Evolutionary conservation across 2,113 vertebrate genomes (phyloP), one percentile per base, ranked within the genome.

Genomic region (Sterrhoptilus dennistouni): DNA sequence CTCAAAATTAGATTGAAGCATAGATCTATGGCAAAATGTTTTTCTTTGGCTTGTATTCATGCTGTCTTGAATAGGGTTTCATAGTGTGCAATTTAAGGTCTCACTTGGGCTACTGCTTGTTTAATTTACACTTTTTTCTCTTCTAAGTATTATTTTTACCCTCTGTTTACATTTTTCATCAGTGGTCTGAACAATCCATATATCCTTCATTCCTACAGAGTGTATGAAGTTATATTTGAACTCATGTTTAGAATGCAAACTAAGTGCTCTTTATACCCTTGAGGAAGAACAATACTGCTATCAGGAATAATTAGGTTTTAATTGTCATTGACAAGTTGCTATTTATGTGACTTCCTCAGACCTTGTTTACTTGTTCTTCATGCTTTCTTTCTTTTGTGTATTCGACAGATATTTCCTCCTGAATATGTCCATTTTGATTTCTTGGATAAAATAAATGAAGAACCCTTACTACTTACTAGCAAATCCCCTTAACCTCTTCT

Each of bases 281-380:
- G 68, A 83, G 54, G 71, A 90, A 54, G 54, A 74, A 10, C 57
- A 87, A 45, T 86, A 76, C 36, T 65, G 44, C 63, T 83, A 65
- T 93, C 63, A 86, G 45, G 75, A 88, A 54, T 93, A 86, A 94
- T 88, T 83, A 77, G 50, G 33, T 86, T 88, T 86, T 93, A 93
- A 88, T 90, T 90, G 47, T 90, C 76, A 83, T 54, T 90, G 86
- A 90, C 76, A 80, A 69, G 66, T 47, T 72, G 36, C 45, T 92
- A 45, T 57, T 38, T 65, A 40, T 53, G 63, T 70, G 50, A 38
- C 83, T 97, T 93, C 77, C 31, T 90, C 59, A 95, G 76, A 89
- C 19, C 28, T 89, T 83, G n/a, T 63, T 92, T 88, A n/a, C 57
- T 80, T 0, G 3, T 85, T 61, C 25, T 61, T 71, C 31, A 21